phyloP scores from a whole-genome alignment of 2,113 vertebrate species.

The Camelus dromedarius region DNA sequence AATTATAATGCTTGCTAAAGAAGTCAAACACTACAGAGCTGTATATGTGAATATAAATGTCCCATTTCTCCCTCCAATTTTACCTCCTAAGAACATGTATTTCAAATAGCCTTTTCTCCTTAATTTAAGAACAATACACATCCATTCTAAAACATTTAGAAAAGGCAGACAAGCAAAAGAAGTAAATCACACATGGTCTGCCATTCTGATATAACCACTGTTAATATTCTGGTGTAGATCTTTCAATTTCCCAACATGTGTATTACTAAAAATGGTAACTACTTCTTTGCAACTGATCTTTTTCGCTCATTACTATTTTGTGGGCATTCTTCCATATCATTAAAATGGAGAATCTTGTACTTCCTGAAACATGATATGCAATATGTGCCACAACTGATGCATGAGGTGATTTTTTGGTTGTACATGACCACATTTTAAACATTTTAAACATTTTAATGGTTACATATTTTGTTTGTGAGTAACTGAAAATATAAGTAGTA shows the following conservation, averaged over 20 bases:
- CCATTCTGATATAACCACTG: not conserved
- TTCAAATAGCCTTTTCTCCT: not conserved
- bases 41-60: not conserved
- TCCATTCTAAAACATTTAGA: constrained; percentile 31
- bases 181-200: not conserved
- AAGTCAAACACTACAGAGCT: not conserved
- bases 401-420: not conserved
- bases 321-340: not conserved
- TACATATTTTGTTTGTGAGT: not conserved
- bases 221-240: not conserved
- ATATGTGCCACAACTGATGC: not conserved
- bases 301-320: not conserved
- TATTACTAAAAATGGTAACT: not conserved
- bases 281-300: not conserved
- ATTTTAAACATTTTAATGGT: not conserved
- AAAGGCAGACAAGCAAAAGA: not conserved
- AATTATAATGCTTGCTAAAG: not conserved
- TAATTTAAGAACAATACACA: not conserved
- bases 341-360: not conserved
- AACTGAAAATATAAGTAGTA: not conserved
- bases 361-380: not conserved
- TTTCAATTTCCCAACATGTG: not conserved
- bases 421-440: not conserved
- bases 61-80: not conserved
- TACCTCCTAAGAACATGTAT: not conserved